Conservation (phyloP, 2,888 invertebrate genomes). For the Cacoxenus indagator region DNA sequence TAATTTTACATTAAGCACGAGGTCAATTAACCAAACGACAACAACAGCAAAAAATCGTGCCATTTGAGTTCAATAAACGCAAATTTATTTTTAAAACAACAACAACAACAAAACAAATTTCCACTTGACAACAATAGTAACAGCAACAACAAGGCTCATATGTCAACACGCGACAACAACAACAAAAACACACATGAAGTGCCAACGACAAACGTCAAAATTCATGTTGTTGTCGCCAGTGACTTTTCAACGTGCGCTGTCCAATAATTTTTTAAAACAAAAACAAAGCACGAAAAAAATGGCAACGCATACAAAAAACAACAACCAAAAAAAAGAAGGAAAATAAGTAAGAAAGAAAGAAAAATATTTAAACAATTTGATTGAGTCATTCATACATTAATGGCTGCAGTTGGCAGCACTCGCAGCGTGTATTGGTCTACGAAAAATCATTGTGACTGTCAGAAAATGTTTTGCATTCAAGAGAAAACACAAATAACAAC, state of each 20-base stretch:
- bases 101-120: constrained; percentile 52
- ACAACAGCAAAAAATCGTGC: too few species aligned
- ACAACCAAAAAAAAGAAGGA: too few species aligned
- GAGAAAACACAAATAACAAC: too few species aligned
- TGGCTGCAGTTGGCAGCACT: not conserved
- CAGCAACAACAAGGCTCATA: not conserved
- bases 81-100: constrained; percentile 27
- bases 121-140: constrained; percentile 34
- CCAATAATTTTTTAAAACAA: not conserved
- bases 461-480: too few species aligned
- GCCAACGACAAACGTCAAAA: not conserved
- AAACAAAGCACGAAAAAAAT: too few species aligned
- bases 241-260: not conserved
- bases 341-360: too few species aligned
- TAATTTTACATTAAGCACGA: constrained; percentile 67
- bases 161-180: constrained; percentile 10
- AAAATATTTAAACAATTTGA: not conserved
- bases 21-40: constrained; percentile 69
- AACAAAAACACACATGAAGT: not conserved
- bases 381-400: not conserved
- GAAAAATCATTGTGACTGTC: not conserved
- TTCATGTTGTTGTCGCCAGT: not conserved
- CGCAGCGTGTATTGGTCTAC: not conserved
- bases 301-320: too few species aligned
- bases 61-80: constrained; percentile 67